phyloP scores from a whole-genome alignment of 2,888 invertebrate species.

The Drosophila aldrichi region DNA sequence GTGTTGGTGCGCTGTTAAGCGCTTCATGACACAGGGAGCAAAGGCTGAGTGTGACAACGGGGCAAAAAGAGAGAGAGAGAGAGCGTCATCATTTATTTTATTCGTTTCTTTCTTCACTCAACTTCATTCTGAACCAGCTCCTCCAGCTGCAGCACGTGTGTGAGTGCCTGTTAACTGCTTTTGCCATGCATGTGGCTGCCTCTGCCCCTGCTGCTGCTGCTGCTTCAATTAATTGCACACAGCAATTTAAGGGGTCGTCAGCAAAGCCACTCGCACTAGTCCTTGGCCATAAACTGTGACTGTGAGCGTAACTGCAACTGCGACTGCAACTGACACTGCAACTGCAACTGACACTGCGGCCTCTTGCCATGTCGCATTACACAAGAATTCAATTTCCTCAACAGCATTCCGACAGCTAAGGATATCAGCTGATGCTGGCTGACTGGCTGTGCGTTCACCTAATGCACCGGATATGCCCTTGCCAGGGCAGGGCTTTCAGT shows the following conservation, averaged over 20 bases:
- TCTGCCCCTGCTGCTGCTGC: neutral
- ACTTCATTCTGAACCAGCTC: slow-evolving; percentile 17
- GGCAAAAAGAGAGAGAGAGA: neutral
- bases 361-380: slow-evolving; percentile 28
- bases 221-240: slow-evolving; percentile 41
- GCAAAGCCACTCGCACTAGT: slow-evolving; percentile 2
- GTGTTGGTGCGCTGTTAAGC: slow-evolving; percentile 3
- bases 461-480: slow-evolving; percentile 51
- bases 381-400: slow-evolving; percentile 51
- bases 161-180: slow-evolving; percentile 3
- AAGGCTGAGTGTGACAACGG: slow-evolving; percentile 8
- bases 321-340: slow-evolving; percentile 1
- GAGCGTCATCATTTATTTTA: slow-evolving; percentile 18
- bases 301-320: neutral
- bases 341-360: slow-evolving; percentile 14
- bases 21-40: slow-evolving; percentile 1
- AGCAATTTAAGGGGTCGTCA: slow-evolving; percentile 19
- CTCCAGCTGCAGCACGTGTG: slow-evolving; percentile 11
- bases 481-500: slow-evolving; percentile 14
- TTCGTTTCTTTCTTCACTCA: neutral
- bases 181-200: neutral
- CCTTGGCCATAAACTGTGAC: slow-evolving; percentile 18
- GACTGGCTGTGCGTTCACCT: slow-evolving; percentile 13
- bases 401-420: slow-evolving; percentile 15
- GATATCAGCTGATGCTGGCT: slow-evolving; percentile 12